Conservation (phyloP, 2,113 vertebrate species). For the Labeo catla region DNA sequence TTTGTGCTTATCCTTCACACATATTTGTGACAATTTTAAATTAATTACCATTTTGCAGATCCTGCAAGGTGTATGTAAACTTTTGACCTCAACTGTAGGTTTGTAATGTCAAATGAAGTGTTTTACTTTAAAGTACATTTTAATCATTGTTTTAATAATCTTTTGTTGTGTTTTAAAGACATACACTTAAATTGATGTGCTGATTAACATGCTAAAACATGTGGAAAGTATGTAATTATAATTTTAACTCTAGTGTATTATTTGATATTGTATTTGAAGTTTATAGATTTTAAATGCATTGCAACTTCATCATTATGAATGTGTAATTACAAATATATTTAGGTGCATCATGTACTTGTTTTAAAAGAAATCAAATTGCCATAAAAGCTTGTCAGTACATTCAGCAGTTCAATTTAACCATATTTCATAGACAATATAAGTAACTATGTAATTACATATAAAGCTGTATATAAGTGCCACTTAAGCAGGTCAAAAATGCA, state of each 20-base stretch:
- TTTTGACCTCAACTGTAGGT: too few species aligned
- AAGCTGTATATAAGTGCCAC: background rate
- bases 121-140: too few species aligned
- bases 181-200: background rate
- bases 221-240: background rate
- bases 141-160: too few species aligned
- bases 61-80: too few species aligned
- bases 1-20: too few species aligned
- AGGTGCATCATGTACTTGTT: too few species aligned
- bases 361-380: too few species aligned
- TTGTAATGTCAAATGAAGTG: too few species aligned
- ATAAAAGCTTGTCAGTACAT: background rate
- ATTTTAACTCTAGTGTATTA: background rate
- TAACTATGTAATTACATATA: background rate
- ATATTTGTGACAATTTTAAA: too few species aligned
- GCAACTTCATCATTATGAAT: background rate
- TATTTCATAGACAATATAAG: background rate
- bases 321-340: background rate
- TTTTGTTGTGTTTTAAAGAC: background rate
- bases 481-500: background rate
- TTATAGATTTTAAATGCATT: too few species aligned
- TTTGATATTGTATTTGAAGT: background rate
- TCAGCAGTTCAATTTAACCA: background rate
- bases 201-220: background rate
- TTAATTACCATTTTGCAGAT: too few species aligned